Evolutionary conservation across 2,113 vertebrate species (phyloP).

Genomic region (Bucco capensis): DNA sequence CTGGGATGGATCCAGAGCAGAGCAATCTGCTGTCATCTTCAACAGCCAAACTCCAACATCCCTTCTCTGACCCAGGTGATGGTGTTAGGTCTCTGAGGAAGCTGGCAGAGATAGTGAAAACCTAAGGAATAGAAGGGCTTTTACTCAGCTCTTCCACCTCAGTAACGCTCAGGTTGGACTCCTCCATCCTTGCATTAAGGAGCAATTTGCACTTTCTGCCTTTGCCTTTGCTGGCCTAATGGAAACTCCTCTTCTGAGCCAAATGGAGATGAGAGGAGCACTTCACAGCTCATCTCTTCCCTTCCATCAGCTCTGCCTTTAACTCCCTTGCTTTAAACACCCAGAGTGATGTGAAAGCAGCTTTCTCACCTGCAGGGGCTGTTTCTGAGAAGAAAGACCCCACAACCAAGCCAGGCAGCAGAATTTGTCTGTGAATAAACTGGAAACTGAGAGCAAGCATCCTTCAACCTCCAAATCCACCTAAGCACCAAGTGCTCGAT

Average conservation of each 20-base stretch:
- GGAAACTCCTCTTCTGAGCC: not conserved
- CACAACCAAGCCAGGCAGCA: not conserved
- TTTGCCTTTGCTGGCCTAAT: not conserved
- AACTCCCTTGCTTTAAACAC: slow-evolving; percentile 34
- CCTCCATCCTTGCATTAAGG: not conserved
- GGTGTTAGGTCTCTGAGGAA: not conserved
- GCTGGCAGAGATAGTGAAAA: fast-evolving
- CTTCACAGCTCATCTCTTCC: not conserved
- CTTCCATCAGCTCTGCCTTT: not conserved
- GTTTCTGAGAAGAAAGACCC: slow-evolving; percentile 50
- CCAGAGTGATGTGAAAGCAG: not conserved
- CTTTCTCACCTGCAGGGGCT: slow-evolving; percentile 46
- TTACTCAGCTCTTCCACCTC: not conserved
- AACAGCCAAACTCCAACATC: not conserved
- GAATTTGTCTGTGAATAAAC: slow-evolving; percentile 68
- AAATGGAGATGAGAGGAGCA: not conserved
- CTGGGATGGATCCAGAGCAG: not conserved
- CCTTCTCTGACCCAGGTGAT: not conserved
- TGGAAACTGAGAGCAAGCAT: slow-evolving; percentile 47
- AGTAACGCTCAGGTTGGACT: fast-evolving
- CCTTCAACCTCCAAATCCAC: slow-evolving; percentile 62
- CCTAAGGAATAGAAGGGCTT: not conserved
- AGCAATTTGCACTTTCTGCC: not conserved
- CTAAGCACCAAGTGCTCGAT: slow-evolving; percentile 14
- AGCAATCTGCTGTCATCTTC: not conserved